phyloP scores from a whole-genome alignment of 2,797 vertebrate species.

The Falco concolor region DNA sequence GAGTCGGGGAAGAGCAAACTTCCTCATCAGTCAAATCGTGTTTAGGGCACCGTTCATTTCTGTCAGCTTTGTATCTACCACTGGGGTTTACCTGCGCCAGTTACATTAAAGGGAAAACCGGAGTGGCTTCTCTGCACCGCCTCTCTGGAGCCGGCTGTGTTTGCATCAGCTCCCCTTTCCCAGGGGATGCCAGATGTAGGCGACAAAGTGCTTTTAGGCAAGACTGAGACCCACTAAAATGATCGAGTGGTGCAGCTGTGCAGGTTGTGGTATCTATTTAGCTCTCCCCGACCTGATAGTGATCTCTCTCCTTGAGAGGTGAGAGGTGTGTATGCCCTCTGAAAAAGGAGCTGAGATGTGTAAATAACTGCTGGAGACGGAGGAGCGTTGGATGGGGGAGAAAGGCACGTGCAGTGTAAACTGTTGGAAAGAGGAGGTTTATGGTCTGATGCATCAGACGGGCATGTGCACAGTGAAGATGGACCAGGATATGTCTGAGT shows the following conservation, averaged over 20 bases:
- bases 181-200: neutral
- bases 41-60: neutral
- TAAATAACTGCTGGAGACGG: neutral
- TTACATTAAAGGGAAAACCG: rapidly evolving
- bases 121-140: neutral
- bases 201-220: neutral
- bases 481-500: neutral
- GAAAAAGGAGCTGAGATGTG: neutral
- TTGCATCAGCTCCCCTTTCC: neutral
- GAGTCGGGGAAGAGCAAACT: neutral
- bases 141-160: neutral
- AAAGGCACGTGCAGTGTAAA: neutral
- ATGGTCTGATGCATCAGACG: neutral
- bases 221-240: neutral
- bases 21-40: neutral
- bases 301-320: neutral
- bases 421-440: neutral
- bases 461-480: too few relatives aligned
- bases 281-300: neutral
- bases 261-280: neutral
- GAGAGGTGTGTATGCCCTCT: neutral
- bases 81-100: neutral
- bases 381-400: neutral
- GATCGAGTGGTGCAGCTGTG: neutral
- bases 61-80: neutral